These are phyloP conservation scores for Monodelphis domestica DNA, from an alignment of 2,797 vertebrate genomes.

Conservation along the genomic window DNA sequence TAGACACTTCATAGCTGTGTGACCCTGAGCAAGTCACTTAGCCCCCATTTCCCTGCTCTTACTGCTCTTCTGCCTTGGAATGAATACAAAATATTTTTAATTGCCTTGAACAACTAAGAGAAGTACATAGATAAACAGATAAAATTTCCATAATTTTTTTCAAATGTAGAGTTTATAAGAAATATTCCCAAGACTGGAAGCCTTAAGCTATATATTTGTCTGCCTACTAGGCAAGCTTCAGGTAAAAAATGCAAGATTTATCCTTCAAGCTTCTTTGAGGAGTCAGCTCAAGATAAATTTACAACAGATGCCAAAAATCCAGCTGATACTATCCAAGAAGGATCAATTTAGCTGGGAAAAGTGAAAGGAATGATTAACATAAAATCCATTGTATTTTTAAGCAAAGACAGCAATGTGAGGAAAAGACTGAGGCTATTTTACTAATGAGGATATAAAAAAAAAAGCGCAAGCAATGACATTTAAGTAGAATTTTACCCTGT, in stretches of 20 bases:
- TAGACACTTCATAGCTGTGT: no score
- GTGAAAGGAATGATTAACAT: slow-evolving; percentile 8
- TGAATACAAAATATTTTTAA: no score
- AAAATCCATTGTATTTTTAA: slow-evolving; percentile 39
- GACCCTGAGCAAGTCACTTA: no score
- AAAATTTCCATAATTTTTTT: slow-evolving; percentile 7
- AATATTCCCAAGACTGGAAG: neutral
- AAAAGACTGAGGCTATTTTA: slow-evolving; percentile 19
- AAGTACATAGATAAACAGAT: slow-evolving; percentile 29
- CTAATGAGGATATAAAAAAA: slow-evolving; percentile 13
- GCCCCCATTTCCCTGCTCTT: no score
- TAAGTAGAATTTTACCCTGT: slow-evolving; percentile 45
- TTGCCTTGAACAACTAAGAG: neutral
- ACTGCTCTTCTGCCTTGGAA: no score
- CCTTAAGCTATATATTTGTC: slow-evolving; percentile 1
- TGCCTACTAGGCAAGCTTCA: neutral
- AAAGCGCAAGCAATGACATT: slow-evolving; percentile 17
- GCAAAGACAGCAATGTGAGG: slow-evolving; percentile 9
- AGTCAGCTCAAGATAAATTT: slow-evolving; percentile 41
- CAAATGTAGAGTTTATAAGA: neutral
- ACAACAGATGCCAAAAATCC: slow-evolving; percentile 33
- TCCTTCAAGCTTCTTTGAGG: slow-evolving; percentile 38
- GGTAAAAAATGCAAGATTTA: neutral
- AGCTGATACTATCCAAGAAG: slow-evolving; percentile 41
- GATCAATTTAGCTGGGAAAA: neutral